Evolutionary conservation across 2,797 vertebrate species (phyloP).

Genomic region (Betta splendens): DNA sequence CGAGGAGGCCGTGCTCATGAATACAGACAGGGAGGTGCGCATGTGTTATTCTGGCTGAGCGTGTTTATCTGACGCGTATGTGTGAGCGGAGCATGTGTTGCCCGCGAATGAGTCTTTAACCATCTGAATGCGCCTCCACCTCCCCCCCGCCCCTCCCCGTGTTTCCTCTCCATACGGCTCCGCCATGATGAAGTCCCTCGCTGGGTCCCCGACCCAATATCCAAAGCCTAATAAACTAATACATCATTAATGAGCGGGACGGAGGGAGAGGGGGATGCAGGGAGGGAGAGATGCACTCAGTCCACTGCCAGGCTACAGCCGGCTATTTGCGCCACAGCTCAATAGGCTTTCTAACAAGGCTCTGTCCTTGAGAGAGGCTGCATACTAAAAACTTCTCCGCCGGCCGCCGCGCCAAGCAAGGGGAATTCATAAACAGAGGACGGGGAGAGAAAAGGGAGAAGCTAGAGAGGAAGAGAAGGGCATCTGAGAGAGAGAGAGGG

Average conservation of each 20-base stretch:
- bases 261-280: constrained; percentile 44
- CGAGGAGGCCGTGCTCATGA: constrained; percentile 73
- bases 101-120: constrained; percentile 27
- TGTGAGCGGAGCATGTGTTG: constrained; percentile 37
- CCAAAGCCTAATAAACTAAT: constrained; percentile 78
- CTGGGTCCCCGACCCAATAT: constrained; percentile 79
- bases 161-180: constrained; percentile 66
- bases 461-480: constrained; percentile 40
- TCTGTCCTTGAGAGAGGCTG: constrained; percentile 86
- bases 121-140: constrained; percentile 59
- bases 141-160: constrained; percentile 47
- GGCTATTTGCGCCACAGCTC: constrained; percentile 77
- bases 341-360: constrained; percentile 80
- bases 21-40: constrained; percentile 60
- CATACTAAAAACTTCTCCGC: constrained; percentile 85
- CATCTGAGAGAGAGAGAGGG: constrained; percentile 57
- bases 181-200: constrained; percentile 72
- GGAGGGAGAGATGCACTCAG: constrained; percentile 53
- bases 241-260: constrained; percentile 79
- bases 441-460: constrained; percentile 42
- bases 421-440: constrained; percentile 86
- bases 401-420: constrained; percentile 72
- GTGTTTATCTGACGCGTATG: constrained; percentile 60
- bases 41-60: constrained; percentile 50
- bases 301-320: constrained; percentile 55